phyloP scores from a whole-genome alignment of 2,113 vertebrate species.

The Sander lucioperca region DNA sequence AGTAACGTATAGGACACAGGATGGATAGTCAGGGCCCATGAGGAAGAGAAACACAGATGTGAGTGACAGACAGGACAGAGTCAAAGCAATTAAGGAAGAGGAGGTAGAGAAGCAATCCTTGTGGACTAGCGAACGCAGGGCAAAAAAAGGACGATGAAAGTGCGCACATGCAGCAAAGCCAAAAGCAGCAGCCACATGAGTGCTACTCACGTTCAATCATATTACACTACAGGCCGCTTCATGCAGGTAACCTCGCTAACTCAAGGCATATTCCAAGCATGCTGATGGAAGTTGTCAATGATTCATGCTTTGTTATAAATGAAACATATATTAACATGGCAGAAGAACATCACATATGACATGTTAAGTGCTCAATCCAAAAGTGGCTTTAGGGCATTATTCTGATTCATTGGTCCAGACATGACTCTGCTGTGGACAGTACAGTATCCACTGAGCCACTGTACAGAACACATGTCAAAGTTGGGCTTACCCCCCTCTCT shows the following conservation, averaged over 20 bases:
- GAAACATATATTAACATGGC: background rate
- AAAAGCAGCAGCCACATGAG: background rate
- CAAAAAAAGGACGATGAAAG: background rate
- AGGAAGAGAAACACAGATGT: constrained; percentile 53
- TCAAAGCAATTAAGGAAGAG: background rate
- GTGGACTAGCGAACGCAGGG: background rate
- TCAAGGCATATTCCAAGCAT: background rate
- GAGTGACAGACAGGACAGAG: constrained; percentile 18
- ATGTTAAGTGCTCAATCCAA: background rate
- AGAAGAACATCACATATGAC: background rate
- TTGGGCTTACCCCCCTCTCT: too few relatives aligned
- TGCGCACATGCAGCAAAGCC: background rate
- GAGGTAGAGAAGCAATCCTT: background rate
- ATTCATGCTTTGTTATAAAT: background rate
- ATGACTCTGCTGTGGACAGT: too few relatives aligned
- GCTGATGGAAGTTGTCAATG: background rate
- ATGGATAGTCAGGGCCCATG: constrained; percentile 26
- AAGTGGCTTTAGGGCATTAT: background rate
- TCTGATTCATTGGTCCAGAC: background rate
- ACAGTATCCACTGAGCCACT: too few relatives aligned
- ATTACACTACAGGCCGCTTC: rapidly evolving
- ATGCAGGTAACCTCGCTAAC: background rate
- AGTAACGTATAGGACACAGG: constrained; percentile 15
- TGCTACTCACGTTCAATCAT: background rate
- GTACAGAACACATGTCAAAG: too few relatives aligned